Conservation (phyloP, 30 jellyfish, hydroid and myxozoan species). For the Catostylus mosaicus region DNA sequence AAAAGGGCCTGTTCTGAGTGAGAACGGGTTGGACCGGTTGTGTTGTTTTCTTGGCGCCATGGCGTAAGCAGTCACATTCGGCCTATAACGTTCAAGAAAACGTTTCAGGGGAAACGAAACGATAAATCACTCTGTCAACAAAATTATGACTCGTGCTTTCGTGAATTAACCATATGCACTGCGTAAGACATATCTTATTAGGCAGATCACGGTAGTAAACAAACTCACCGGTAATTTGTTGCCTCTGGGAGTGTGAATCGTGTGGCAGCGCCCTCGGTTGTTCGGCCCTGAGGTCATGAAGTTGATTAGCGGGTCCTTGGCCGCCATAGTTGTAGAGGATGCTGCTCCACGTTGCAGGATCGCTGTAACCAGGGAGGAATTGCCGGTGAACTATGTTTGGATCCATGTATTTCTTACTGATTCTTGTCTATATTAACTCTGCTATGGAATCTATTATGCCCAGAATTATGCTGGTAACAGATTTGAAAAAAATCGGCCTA, state of each 20-base stretch:
- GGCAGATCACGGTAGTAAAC: background rate
- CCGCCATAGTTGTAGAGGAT: conserved; percentile 76
- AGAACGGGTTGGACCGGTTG: too few relatives aligned
- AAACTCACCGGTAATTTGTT: conserved; percentile 62
- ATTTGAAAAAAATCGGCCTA: conserved; percentile 15
- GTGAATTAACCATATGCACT: background rate
- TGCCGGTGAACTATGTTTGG: conserved; percentile 71
- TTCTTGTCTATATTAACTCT: background rate
- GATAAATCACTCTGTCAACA: background rate
- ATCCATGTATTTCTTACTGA: too few relatives aligned
- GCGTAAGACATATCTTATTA: background rate
- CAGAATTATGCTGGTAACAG: background rate
- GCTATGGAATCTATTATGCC: background rate
- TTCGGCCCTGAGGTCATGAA: conserved; percentile 87
- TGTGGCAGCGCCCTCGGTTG: conserved; percentile 77
- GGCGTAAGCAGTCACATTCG: too few relatives aligned
- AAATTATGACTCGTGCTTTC: background rate
- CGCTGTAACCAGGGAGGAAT: conserved; percentile 72
- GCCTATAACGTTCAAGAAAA: too few relatives aligned
- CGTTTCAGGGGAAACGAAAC: too few relatives aligned
- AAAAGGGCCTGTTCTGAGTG: too few relatives aligned
- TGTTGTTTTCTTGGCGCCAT: too few relatives aligned
- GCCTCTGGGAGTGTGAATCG: conserved; percentile 52
- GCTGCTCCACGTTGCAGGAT: conserved; percentile 78
- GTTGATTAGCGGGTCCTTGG: conserved; percentile 81